phyloP scores from a whole-genome alignment of 1,140 invertebrate genomes.

The Littorina saxatilis region DNA sequence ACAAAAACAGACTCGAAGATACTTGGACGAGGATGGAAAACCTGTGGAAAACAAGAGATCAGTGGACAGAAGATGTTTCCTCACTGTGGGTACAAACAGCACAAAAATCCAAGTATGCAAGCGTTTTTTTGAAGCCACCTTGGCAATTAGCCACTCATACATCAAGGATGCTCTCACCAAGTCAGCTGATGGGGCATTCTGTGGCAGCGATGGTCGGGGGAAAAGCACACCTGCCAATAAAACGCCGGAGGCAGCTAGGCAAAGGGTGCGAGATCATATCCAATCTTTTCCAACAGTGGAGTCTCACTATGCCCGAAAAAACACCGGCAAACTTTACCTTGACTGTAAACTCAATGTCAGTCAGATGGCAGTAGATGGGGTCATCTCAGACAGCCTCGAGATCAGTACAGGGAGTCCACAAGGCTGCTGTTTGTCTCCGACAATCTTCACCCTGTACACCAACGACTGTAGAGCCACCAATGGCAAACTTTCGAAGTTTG shows the following conservation, averaged over 20 bases:
- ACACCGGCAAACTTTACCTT: not conserved
- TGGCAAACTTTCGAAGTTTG: too few species aligned
- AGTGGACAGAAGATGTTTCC: not conserved
- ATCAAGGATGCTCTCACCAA: not conserved
- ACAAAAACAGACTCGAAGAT: not conserved
- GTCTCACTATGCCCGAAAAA: not conserved
- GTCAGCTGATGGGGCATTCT: not conserved
- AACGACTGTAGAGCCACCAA: too few species aligned
- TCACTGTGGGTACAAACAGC: not conserved
- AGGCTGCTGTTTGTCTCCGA: too few species aligned
- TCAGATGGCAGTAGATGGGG: too few species aligned
- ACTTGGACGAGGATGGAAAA: not conserved
- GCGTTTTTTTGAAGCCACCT: too few species aligned
- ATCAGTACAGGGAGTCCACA: too few species aligned
- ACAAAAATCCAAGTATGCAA: not conserved
- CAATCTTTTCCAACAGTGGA: not conserved
- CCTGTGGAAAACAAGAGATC: not conserved
- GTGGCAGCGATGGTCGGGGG: not conserved
- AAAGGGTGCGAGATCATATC: not conserved
- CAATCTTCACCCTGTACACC: too few species aligned
- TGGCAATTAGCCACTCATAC: not conserved
- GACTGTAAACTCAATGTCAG: not conserved
- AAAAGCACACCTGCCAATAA: too few species aligned
- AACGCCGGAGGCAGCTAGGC: not conserved
- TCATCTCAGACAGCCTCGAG: too few species aligned